These are phyloP conservation scores for Zaprionus inermis DNA, from an alignment of 1,140 invertebrate genomes.

Conservation along the genomic window DNA sequence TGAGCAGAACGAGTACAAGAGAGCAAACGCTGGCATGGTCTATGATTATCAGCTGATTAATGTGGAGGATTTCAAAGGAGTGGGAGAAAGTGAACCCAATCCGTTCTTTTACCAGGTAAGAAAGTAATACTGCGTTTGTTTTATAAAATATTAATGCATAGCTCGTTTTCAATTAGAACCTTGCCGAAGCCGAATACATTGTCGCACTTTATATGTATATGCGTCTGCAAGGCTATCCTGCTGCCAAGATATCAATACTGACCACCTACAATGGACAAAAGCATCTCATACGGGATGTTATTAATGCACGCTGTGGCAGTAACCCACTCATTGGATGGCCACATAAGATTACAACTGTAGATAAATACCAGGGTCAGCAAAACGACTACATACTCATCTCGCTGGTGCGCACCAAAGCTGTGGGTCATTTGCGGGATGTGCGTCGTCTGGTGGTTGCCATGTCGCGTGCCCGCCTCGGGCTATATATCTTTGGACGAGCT, in stretches of 20 bases:
- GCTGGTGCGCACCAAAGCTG: conserved; percentile 96
- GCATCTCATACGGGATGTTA: conserved; percentile 97
- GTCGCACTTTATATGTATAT: conserved; percentile 99
- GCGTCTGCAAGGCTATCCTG: conserved; percentile 98
- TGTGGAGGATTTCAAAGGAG: conserved; percentile 98
- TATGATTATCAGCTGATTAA: conserved; percentile 98
- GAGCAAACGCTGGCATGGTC: conserved; percentile 95
- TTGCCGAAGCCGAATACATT: conserved; percentile 99
- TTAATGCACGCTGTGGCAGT: conserved; percentile 96
- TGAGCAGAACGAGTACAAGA: conserved; percentile 91
- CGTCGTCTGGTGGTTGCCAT: conserved; percentile 98
- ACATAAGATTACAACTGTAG: conserved; percentile 97
- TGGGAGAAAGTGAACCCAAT: conserved; percentile 98
- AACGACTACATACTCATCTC: conserved; percentile 99
- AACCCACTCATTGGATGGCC: conserved; percentile 99
- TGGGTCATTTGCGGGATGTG: conserved; percentile 98
- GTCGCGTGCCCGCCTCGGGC: conserved; percentile 97
- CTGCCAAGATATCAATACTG: conserved; percentile 98
- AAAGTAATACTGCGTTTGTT: neutral
- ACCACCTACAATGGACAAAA: conserved; percentile 99
- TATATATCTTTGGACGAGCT: conserved; percentile 98
- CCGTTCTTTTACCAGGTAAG: conserved; percentile 98
- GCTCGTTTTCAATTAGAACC: conserved; percentile 88
- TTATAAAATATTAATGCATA: neutral
- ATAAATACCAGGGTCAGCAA: conserved; percentile 99